Percentiles rank a stretch among this genome's conserved stretches.
Evolutionary conservation across 2,888 invertebrate genomes (phyloP).

Genomic region (Eurytoma californica): DNA sequence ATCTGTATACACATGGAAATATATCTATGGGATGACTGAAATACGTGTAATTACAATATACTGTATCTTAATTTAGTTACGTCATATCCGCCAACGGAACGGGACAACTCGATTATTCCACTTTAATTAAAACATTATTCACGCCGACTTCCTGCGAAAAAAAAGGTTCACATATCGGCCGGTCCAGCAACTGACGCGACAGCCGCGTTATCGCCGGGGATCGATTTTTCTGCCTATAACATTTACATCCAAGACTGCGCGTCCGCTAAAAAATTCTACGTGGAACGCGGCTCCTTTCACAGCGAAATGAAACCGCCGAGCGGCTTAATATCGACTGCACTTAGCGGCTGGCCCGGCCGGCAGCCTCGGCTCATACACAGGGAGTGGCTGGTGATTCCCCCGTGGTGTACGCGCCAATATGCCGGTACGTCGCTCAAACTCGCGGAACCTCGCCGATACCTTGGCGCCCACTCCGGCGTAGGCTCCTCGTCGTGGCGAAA

Average conservation of each 20-base stretch:
- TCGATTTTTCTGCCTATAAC: conserved; percentile 39
- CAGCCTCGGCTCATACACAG: not conserved
- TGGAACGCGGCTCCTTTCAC: not conserved
- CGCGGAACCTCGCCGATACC: conserved; percentile 4
- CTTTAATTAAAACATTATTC: conserved; percentile 33
- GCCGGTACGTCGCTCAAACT: not conserved
- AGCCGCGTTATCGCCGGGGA: not conserved
- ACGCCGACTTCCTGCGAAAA: not conserved
- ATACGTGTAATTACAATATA: no score
- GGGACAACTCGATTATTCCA: conserved; percentile 27
- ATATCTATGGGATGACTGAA: no score
- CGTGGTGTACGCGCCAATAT: not conserved
- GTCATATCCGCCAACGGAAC: not conserved
- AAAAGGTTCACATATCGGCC: not conserved
- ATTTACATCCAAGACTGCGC: conserved; percentile 5
- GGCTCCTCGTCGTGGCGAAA: not conserved
- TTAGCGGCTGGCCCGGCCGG: not conserved
- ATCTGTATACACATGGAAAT: no score
- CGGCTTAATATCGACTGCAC: conserved; percentile 14
- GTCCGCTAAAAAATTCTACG: not conserved
- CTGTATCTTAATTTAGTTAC: conserved; percentile 5
- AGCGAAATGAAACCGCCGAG: conserved; percentile 10
- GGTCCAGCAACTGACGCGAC: not conserved
- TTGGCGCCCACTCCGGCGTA: not conserved
- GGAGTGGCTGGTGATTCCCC: not conserved